phyloP scores from a whole-genome alignment of 1,140 invertebrate species.

The Leptinotarsa undecemlineata region DNA sequence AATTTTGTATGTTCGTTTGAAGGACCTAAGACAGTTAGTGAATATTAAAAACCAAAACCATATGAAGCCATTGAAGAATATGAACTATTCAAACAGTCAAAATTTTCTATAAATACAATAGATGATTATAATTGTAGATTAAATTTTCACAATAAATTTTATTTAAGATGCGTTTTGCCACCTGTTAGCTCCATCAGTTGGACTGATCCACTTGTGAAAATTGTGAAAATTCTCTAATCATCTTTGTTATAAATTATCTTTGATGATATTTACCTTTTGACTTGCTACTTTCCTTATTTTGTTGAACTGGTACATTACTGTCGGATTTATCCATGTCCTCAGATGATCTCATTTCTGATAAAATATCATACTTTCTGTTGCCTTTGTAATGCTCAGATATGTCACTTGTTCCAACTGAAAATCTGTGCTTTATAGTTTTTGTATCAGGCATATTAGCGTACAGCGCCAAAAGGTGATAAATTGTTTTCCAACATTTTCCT shows the following conservation, averaged over 20 bases:
- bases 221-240: too few relatives aligned
- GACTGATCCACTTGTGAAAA: too few relatives aligned
- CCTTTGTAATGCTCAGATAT: slow-evolving; percentile 60
- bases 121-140: too few relatives aligned
- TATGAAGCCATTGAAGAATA: too few relatives aligned
- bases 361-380: slow-evolving; percentile 60
- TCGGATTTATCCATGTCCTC: slow-evolving; percentile 58
- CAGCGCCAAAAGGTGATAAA: slow-evolving; percentile 89
- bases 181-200: too few relatives aligned
- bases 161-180: too few relatives aligned
- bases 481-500: slow-evolving; percentile 87
- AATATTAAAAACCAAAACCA: too few relatives aligned
- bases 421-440: slow-evolving; percentile 75
- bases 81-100: too few relatives aligned
- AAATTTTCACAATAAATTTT: too few relatives aligned
- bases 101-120: too few relatives aligned
- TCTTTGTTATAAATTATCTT: too few relatives aligned
- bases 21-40: background rate
- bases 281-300: slow-evolving; percentile 21
- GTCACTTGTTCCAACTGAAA: slow-evolving; percentile 57
- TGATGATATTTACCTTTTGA: background rate
- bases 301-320: slow-evolving; percentile 44
- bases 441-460: slow-evolving; percentile 94
- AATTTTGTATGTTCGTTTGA: slow-evolving; percentile 50
- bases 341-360: slow-evolving; percentile 53